Evolutionary conservation across 64 coral and sea anemone genomes (phyloP).

Genomic region (Stichodactyla helianthus): DNA sequence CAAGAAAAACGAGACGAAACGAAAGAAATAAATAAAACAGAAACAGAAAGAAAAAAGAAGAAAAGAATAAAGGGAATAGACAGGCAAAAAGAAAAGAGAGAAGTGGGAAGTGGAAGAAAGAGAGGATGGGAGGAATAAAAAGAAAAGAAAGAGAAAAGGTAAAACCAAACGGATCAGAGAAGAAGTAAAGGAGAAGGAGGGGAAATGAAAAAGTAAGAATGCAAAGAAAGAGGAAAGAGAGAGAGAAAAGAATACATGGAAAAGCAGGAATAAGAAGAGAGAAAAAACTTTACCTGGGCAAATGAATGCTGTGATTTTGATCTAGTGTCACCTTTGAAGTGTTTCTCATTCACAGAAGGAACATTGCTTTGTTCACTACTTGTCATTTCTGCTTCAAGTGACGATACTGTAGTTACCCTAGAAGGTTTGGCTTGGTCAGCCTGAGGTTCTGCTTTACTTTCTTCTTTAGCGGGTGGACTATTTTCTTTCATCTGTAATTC

Average conservation of each 20-base stretch:
- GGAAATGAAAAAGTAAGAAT: too few species aligned
- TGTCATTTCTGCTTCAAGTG: not conserved
- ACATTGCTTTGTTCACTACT: not conserved
- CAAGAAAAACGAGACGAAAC: not conserved
- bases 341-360: not conserved
- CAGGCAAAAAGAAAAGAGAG: not conserved
- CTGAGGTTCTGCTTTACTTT: not conserved
- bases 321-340: not conserved
- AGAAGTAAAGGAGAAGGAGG: too few species aligned
- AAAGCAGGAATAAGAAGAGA: not conserved
- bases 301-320: not conserved
- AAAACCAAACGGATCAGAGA: not conserved
- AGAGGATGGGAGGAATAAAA: not conserved
- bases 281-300: not conserved
- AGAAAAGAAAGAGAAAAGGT: not conserved
- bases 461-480: constrained; percentile 23
- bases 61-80: not conserved
- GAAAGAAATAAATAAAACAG: not conserved
- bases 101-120: not conserved
- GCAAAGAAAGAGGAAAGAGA: not conserved
- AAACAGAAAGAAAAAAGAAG: not conserved
- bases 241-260: not conserved
- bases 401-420: not conserved
- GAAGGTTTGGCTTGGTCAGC: not conserved
- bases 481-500: constrained; percentile 78